A percentile compares a stretch with the other conserved stretches of the same genome.
These are phyloP conservation scores for Melanotaenia parkinsoni DNA, from an alignment of 2,797 vertebrate species.

Conservation along the genomic window DNA sequence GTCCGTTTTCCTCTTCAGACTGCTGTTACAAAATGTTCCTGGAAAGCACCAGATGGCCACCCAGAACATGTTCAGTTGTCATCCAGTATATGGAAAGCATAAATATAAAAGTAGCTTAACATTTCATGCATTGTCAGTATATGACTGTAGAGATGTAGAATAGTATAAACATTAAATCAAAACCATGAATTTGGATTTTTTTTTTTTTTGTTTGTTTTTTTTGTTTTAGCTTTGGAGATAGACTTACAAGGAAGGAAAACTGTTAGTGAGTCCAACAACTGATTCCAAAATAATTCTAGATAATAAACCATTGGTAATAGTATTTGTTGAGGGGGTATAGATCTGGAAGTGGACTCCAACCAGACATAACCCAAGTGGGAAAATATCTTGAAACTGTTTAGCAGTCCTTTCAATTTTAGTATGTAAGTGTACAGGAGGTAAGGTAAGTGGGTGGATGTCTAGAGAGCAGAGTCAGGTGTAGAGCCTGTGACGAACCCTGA, in stretches of 20 bases:
- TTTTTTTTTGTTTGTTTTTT: too few species aligned
- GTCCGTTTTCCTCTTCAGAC: background rate
- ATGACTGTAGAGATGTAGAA: too few species aligned
- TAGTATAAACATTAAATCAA: background rate
- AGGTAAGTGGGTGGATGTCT: background rate
- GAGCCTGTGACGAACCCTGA: constrained; percentile 49
- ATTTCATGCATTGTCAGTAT: background rate
- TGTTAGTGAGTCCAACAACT: background rate
- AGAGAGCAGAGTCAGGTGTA: constrained; percentile 42
- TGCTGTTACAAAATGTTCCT: background rate
- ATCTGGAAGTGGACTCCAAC: background rate
- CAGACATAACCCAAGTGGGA: background rate
- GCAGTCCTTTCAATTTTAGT: background rate
- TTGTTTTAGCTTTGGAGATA: background rate
- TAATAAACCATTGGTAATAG: background rate
- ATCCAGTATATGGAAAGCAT: background rate
- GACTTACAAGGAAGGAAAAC: background rate
- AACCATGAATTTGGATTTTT: background rate
- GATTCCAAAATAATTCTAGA: background rate
- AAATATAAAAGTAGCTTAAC: background rate
- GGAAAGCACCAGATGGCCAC: background rate
- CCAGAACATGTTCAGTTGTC: background rate
- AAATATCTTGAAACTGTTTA: background rate
- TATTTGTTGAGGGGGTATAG: background rate
- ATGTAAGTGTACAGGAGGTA: background rate